Evolutionary conservation across 2,888 invertebrate genomes (phyloP), one percentile per base, ranked within the genome.

Genomic region (Thereva nobilitata): DNA sequence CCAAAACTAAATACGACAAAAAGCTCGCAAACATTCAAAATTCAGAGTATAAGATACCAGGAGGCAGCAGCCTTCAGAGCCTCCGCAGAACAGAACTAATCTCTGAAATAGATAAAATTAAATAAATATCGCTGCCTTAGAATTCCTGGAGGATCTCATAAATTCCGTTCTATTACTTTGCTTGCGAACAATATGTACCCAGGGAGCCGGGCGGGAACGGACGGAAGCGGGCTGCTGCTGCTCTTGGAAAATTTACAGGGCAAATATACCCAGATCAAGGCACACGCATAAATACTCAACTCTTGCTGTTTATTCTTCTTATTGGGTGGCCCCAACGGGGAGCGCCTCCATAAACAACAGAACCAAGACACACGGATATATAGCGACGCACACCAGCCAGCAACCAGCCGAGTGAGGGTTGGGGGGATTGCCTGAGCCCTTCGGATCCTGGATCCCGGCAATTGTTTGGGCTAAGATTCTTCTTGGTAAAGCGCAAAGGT

Each of bases 41-140:
- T 61, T 61, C 23, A 23, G 23, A 23, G 23, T 23, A 23, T 50
- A 61, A 50, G 61, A 42, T 50, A 37, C 12, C 34, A 61, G 23
- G 34, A 61, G 50, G 34, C 40, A 50, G 53, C 49, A 40, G 35
- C 23, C 23, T 23, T 23, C 23, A 23, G 23, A 23, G 23, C 23
- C 23, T 23, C 23, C 23, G 23, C 23, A 23, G 12, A 45, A 45
- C 54, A 37, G 34, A 45, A 37, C 64, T 64, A 64, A 64, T 64
- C 64, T 64, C 45, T 41, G 38, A 54, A 64, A 64, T 64, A 64
- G 64, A 64, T 64, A 64, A 64, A 64, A 64, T 64, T 64, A 64
- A 64, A 64, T 64, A 64, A 64, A 64, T 64, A 64, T 64, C 64
- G 64, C 23, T 64, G 53, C 42, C 45, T 54, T 53, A 23, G 40